Evolutionary conservation across 2,113 vertebrate species (phyloP).

Genomic region (Sander vitreus): DNA sequence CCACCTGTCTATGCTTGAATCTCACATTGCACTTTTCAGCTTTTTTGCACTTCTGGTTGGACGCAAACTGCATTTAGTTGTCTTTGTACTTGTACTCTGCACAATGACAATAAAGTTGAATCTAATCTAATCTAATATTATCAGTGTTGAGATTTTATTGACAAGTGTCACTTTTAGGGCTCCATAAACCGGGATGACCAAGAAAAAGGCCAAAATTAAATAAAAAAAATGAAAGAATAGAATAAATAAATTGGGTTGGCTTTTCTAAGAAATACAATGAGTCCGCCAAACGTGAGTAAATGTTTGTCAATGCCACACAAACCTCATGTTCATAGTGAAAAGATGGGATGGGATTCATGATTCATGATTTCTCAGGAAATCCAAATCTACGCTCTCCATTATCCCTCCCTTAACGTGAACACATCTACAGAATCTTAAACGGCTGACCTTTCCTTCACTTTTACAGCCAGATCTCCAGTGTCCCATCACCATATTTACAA

Average conservation of each 20-base stretch:
- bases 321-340: neutral
- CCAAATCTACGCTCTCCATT: neutral
- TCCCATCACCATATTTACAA: constrained; percentile 15
- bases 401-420: neutral
- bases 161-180: neutral
- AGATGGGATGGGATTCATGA: neutral
- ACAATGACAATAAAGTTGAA: too few species aligned
- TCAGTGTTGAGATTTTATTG: neutral
- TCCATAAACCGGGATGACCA: neutral
- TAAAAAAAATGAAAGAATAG: neutral
- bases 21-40: too few species aligned
- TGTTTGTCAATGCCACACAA: neutral
- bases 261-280: neutral
- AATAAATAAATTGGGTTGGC: neutral
- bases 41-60: too few species aligned
- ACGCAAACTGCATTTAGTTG: too few species aligned
- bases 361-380: neutral
- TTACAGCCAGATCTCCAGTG: constrained; percentile 5
- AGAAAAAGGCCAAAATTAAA: neutral
- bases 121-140: neutral
- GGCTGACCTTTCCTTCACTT: neutral
- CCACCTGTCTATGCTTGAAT: too few species aligned
- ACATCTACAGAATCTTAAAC: constrained; percentile 24
- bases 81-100: too few species aligned
- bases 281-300: too few species aligned